Evolutionary conservation across 2,888 invertebrate species (phyloP), one percentile per base, ranked within the genome.

Genomic region (Scaptomyza tumidula): DNA sequence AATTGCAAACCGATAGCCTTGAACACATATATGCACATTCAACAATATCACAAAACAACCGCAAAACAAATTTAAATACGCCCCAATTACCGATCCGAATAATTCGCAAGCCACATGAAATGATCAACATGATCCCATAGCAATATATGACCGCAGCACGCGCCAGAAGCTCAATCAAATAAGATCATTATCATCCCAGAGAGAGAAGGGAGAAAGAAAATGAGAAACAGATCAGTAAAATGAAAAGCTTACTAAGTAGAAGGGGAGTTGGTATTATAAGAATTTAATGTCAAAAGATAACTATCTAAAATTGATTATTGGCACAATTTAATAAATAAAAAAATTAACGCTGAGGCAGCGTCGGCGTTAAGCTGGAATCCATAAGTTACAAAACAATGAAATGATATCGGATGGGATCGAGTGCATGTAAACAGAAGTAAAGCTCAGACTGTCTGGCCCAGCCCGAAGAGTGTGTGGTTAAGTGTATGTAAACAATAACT

Each of bases 81-180:
- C 82, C 82, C 84, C 85, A 68, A 54, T 78, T 63, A 35, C 11
- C 27, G 31, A 57, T 24, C 27, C 31, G 6, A 50, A 16, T 45
- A 60, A 50, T 59, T 35, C 44, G 27, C 44, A 43, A 49, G 13
- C 50, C 29, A 16, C 48, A 33, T 19, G 6, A 24, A 10, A 33
- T 43, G 48, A 52, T 44, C 35, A 50, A 33, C 62, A 46, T 16
- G 13, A 62, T 55, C 37, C 39, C 48, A 49, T 68, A 80, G 75
- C 66, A 78, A 74, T 73, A 48, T 54, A n/a, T 45, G 33, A 60
- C 54, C 57, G 54, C 70, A 80, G 78, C 86, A 86, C 86, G 80
- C 76, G 88, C 63, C 78, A 63, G 14, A 43, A 46, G 60, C 45
- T 45, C 53, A 53, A 65, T 69, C 59, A 48, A 63, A 41, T 57